Conservation (phyloP, 1,140 invertebrate species). For the Drosophila pruinosa region DNA sequence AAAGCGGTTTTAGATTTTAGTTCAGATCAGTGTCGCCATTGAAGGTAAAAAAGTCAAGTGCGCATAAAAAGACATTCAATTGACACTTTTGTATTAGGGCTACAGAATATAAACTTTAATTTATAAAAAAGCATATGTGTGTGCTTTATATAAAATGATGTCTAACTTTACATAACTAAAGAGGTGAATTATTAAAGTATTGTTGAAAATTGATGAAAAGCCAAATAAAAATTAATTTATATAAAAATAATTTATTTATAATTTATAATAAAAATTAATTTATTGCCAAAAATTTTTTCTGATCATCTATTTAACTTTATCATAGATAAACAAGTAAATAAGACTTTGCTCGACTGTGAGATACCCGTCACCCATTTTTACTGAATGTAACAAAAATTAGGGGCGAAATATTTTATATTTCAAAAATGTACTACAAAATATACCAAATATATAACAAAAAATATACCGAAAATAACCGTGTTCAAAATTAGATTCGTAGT, state of each 20-base stretch:
- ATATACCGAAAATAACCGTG: too few species aligned
- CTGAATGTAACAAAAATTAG: too few species aligned
- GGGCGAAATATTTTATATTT: too few species aligned
- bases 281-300: constrained; percentile 7
- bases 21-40: constrained; percentile 9
- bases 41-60: constrained; percentile 47
- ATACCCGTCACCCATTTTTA: too few species aligned
- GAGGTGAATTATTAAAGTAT: constrained; percentile 60
- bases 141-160: not conserved
- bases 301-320: constrained; percentile 57
- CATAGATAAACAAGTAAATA: constrained; percentile 79
- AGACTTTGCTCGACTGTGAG: too few species aligned
- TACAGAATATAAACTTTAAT: constrained; percentile 5
- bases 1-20: not conserved
- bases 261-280: constrained; percentile 74
- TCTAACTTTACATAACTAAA: constrained; percentile 43
- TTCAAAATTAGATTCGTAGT: too few species aligned
- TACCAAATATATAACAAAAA: constrained; percentile 60
- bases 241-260: not conserved
- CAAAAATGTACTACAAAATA: too few species aligned
- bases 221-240: constrained; percentile 68
- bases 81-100: constrained; percentile 34
- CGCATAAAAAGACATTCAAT: constrained; percentile 42
- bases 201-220: constrained; percentile 51
- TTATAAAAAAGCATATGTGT: not conserved